Percentiles rank a stretch among this genome's conserved stretches.
Evolutionary conservation across 2,888 invertebrate genomes (phyloP).

Genomic region (Mesoligia furuncula): DNA sequence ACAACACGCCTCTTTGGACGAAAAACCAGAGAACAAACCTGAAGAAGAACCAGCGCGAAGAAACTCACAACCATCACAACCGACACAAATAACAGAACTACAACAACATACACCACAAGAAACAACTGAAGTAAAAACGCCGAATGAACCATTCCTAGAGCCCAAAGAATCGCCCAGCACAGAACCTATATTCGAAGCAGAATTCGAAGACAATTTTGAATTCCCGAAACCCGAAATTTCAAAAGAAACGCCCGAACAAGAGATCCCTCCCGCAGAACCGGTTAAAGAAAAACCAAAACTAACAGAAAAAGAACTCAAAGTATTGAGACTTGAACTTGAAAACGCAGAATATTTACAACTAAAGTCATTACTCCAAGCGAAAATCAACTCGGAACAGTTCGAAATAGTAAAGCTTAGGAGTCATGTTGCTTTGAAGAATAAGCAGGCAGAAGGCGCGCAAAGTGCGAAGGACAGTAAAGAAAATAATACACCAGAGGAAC

Average conservation of each 20-base stretch:
- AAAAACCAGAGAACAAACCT: slow-evolving; percentile 71
- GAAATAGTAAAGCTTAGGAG: slow-evolving; percentile 92
- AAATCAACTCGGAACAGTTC: slow-evolving; percentile 93
- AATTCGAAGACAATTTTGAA: slow-evolving; percentile 81
- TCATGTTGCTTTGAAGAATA: slow-evolving; percentile 87
- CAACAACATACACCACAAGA: slow-evolving; percentile 65
- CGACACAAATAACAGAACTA: slow-evolving; percentile 26
- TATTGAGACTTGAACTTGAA: slow-evolving; percentile 92
- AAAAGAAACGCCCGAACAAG: slow-evolving; percentile 73
- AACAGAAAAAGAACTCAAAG: slow-evolving; percentile 90
- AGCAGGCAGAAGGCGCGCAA: slow-evolving; percentile 80
- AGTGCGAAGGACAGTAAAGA: slow-evolving; percentile 82
- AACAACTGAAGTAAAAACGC: slow-evolving; percentile 67
- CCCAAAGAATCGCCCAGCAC: slow-evolving; percentile 70
- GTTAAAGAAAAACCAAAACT: slow-evolving; percentile 87
- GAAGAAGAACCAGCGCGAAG: slow-evolving; percentile 76
- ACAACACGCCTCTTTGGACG: slow-evolving; percentile 82
- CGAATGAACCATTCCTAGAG: slow-evolving; percentile 70
- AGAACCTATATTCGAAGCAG: slow-evolving; percentile 80
- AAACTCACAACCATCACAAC: slow-evolving; percentile 68
- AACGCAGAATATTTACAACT: slow-evolving; percentile 92
- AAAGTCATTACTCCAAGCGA: slow-evolving; percentile 92
- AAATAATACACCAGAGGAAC: slow-evolving; percentile 80
- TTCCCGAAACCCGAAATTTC: slow-evolving; percentile 70
- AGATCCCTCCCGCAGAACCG: slow-evolving; percentile 71